Evolutionary conservation across 1,140 invertebrate species (phyloP).

Genomic region (Polypedilum vanderplanki): DNA sequence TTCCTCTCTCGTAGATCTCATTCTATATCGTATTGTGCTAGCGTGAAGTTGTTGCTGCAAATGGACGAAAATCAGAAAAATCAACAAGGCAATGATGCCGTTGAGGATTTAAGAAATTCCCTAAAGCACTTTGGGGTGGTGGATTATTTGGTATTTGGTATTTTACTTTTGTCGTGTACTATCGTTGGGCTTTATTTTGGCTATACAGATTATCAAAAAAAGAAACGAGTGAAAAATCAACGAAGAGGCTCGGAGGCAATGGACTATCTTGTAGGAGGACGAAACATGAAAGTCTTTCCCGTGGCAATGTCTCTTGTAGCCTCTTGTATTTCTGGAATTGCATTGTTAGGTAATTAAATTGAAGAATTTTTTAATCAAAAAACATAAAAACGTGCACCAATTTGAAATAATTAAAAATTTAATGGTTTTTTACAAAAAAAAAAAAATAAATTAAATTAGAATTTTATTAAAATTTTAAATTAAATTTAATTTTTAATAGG

Average conservation of each 20-base stretch:
- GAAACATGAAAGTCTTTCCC: slow-evolving; percentile 68
- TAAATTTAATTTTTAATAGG: slow-evolving; percentile 47
- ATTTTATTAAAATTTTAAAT: too few species aligned
- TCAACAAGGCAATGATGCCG: slow-evolving; percentile 34
- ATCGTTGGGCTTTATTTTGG: slow-evolving; percentile 74
- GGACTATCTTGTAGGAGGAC: slow-evolving; percentile 75
- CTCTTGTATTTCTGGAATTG: neutral
- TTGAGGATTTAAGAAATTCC: slow-evolving; percentile 52
- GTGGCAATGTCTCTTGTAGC: neutral
- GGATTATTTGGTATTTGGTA: slow-evolving; percentile 64
- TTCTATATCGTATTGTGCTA: too few species aligned
- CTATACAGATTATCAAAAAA: slow-evolving; percentile 41
- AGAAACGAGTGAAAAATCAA: neutral
- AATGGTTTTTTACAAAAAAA: too few species aligned
- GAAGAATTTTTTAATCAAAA: too few species aligned
- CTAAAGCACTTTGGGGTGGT: slow-evolving; percentile 58
- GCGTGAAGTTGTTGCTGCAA: neutral
- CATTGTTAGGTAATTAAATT: neutral
- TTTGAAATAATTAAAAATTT: neutral
- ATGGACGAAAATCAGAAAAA: neutral
- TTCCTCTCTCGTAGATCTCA: too few species aligned
- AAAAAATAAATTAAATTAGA: too few species aligned
- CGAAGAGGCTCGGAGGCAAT: slow-evolving; percentile 42
- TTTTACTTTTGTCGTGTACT: slow-evolving; percentile 64
- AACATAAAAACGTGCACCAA: too few species aligned